phyloP scores from a whole-genome alignment of 2,797 vertebrate species.

The Capromys pilorides region DNA sequence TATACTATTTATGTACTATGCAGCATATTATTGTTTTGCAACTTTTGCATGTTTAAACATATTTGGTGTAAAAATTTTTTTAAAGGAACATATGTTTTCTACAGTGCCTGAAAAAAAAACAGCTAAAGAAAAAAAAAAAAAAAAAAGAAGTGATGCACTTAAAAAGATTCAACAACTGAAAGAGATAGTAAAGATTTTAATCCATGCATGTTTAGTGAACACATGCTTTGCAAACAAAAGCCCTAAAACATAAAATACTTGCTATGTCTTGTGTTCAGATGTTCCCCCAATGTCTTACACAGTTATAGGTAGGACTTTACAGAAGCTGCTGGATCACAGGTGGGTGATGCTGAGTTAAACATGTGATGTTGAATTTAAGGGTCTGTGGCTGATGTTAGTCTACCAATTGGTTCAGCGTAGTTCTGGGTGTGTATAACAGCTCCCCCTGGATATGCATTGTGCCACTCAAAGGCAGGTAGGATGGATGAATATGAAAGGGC shows the following conservation, averaged over 20 bases:
- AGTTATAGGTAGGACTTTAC: too few relatives aligned
- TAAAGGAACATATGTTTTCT: neutral
- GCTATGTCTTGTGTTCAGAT: too few relatives aligned
- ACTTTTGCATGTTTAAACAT: neutral
- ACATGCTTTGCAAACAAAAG: neutral
- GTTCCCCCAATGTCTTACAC: too few relatives aligned
- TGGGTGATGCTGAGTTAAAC: too few relatives aligned
- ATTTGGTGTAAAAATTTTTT: neutral
- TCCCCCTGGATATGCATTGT: fast-evolving
- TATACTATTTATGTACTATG: neutral
- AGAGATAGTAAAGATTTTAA: neutral
- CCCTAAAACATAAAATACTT: neutral
- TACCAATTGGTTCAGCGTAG: too few relatives aligned
- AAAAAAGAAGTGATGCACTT: neutral
- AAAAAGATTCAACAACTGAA: neutral
- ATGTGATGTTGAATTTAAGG: too few relatives aligned
- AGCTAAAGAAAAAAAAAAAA: neutral
- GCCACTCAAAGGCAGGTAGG: too few relatives aligned
- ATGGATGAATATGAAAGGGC: too few relatives aligned
- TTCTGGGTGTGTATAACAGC: too few relatives aligned
- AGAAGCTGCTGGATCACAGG: too few relatives aligned
- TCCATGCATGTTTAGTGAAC: neutral
- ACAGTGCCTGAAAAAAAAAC: neutral
- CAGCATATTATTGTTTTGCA: neutral
- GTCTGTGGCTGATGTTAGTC: too few relatives aligned